Base-by-base conservation (phyloP, 2,113 vertebrate species). In the Pluvialis apricaria region DNA sequence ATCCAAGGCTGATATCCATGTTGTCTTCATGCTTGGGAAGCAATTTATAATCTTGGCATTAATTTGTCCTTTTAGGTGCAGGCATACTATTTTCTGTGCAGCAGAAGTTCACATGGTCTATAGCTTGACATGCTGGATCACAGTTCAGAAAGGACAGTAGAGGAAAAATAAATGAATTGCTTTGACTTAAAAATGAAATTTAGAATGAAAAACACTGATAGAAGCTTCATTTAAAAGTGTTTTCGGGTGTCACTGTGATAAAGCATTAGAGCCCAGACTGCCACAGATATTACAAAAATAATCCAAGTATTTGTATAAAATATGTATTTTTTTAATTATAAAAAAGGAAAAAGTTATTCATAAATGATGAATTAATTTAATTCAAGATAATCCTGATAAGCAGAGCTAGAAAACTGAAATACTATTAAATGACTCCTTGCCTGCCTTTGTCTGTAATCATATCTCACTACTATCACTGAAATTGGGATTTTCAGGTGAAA, bases 351-450 rank as follows among this genome's bases (percentile, higher is more conserved):
- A 69, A 64, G 34, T 86, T 70, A 86, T 89, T 92, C 88, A 85
- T 90, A 91, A 96, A 92, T 65, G 62, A 72, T 84, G 58, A 20
- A 61, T 34, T 85, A 61, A 89, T 95, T 94, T 92, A 47, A 84
- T 84, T 52, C 44, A 92, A 93, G 45, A 84, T 88, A 93, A 66
- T 90, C 36, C 44, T 83, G 58, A 76, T 57, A 86, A 62, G n/a
- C 40, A 92, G 52, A 94, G 40, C 22, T 66, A 92, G 77, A 82
- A 76, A 93, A 77, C 38, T 64, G 78, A 89, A 94, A 88, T 75
- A 51, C 13, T 38, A 86, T 55, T 69, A 83, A 83, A 80, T 12
- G 1, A 15, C 15, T 75, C 40, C 13, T 81, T 77, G 57, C 19
- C 45, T 73, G 40, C 16, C 57, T 61, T 89, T 68, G 38, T 45